phyloP scores from a whole-genome alignment of 2,888 invertebrate species.

The Rhogogaster chlorosoma region DNA sequence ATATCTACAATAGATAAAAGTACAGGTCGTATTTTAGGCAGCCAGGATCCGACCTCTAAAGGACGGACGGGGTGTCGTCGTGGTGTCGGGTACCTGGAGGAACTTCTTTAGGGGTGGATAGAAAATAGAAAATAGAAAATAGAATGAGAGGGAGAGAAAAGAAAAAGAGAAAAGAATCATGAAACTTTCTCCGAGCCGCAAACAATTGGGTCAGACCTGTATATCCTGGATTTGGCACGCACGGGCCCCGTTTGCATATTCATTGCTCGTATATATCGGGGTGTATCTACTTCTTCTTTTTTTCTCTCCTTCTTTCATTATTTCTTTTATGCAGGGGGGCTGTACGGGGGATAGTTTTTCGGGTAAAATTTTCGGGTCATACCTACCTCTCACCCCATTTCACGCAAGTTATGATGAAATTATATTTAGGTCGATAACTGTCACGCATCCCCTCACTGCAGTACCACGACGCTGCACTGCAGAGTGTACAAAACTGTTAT shows the following conservation, averaged over 20 bases:
- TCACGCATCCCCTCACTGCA: not conserved
- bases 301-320: slow-evolving; percentile 38
- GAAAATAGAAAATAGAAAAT: not conserved
- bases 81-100: not conserved
- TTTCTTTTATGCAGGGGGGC: not conserved
- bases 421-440: slow-evolving; percentile 49
- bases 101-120: not conserved
- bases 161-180: not conserved
- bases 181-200: slow-evolving; percentile 29
- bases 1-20: not conserved
- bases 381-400: slow-evolving; percentile 42
- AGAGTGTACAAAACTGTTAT: slow-evolving; percentile 14
- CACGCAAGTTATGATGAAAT: slow-evolving; percentile 47
- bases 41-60: not conserved
- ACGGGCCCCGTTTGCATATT: slow-evolving; percentile 48
- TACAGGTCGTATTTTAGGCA: slow-evolving; percentile 45
- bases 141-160: not conserved
- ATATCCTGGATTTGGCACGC: slow-evolving; percentile 47
- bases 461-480: not conserved
- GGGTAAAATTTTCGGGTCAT: slow-evolving; percentile 23
- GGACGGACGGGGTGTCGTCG: slow-evolving; percentile 2
- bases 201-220: slow-evolving; percentile 46
- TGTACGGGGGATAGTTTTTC: not conserved
- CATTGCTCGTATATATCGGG: slow-evolving; percentile 46
- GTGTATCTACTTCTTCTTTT: not conserved